Conservation (phyloP, 2,797 vertebrate genomes). For the Intellagama lesueurii region DNA sequence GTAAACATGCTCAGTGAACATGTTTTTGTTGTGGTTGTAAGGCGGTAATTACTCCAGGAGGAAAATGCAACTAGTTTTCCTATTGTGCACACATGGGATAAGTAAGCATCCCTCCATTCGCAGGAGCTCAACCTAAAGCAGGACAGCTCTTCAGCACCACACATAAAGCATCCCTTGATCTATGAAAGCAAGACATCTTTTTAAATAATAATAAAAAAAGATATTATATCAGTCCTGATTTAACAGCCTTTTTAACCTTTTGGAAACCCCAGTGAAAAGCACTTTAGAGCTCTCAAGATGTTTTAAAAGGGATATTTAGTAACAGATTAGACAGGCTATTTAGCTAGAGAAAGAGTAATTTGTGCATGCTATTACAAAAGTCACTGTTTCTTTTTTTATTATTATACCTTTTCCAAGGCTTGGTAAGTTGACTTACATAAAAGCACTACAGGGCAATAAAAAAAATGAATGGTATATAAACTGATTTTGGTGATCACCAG, state of each 20-base stretch:
- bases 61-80: too few relatives aligned
- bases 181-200: slow-evolving; percentile 4
- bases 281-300: not conserved
- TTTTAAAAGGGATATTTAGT: not conserved
- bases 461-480: not conserved
- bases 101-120: not conserved
- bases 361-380: not conserved
- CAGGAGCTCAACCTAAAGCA: not conserved
- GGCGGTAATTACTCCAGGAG: too few relatives aligned
- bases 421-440: not conserved
- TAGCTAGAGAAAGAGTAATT: not conserved
- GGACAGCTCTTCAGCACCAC: not conserved
- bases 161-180: not conserved
- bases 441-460: not conserved
- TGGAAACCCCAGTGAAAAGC: slow-evolving; percentile 27
- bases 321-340: slow-evolving; percentile 12
- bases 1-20: too few relatives aligned
- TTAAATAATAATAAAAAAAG: slow-evolving; percentile 14
- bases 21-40: too few relatives aligned
- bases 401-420: not conserved
- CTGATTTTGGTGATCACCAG: not conserved
- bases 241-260: slow-evolving; percentile 19
- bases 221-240: slow-evolving; percentile 2
- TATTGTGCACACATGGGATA: not conserved
- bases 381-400: not conserved